A percentile compares a stretch with the other conserved stretches of the same genome.
Conservation (phyloP, 2,888 invertebrate species). For the Phaonia tiefii region DNA sequence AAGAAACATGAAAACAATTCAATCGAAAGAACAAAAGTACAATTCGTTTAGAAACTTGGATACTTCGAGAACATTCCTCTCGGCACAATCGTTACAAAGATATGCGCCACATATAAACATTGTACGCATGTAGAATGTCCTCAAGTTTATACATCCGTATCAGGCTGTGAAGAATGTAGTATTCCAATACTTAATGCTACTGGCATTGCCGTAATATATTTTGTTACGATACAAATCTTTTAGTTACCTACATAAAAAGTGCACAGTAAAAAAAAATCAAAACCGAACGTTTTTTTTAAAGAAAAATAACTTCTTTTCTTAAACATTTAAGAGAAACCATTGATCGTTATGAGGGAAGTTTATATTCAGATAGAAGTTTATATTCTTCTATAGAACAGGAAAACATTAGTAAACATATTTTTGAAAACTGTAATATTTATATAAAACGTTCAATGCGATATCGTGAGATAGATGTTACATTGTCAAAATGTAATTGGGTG, state of each 20-base stretch:
- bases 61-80: not conserved
- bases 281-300: too few species aligned
- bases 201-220: slow-evolving; percentile 11
- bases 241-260: slow-evolving; percentile 48
- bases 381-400: too few species aligned
- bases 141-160: not conserved
- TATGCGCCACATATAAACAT: slow-evolving; percentile 6
- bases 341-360: too few species aligned
- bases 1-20: slow-evolving; percentile 7
- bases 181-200: slow-evolving; percentile 1
- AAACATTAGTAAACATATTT: too few species aligned
- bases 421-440: too few species aligned
- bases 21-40: slow-evolving; percentile 3
- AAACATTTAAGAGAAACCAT: too few species aligned
- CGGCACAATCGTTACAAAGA: not conserved
- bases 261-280: slow-evolving; percentile 8
- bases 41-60: not conserved
- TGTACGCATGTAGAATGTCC: slow-evolving; percentile 14
- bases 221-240: slow-evolving; percentile 55
- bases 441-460: too few species aligned
- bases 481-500: too few species aligned
- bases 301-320: too few species aligned
- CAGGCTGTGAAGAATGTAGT: not conserved
- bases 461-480: too few species aligned
- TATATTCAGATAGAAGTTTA: too few species aligned